Conservation (phyloP, 2,113 vertebrate species). For the Phaetusa simplex region DNA sequence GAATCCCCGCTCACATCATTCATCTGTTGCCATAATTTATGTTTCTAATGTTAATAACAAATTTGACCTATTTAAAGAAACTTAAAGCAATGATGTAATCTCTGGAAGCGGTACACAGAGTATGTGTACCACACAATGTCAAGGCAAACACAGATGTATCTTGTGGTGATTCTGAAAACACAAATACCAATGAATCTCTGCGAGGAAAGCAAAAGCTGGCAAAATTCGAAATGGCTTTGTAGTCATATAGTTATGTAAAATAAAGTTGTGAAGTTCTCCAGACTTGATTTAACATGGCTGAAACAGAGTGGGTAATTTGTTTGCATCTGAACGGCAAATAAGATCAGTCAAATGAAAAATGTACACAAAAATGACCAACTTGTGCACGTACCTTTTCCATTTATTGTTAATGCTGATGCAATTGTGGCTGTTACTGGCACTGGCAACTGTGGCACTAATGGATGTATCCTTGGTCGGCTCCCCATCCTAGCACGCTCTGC, state of each 20-base stretch:
- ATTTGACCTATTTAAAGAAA: background rate
- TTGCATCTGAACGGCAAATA: background rate
- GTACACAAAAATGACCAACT: background rate
- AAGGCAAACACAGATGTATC: background rate
- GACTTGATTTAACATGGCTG: background rate
- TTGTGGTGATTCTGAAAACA: slow-evolving; percentile 7
- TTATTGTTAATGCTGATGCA: slow-evolving; percentile 80
- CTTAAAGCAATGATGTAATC: background rate
- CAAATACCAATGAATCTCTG: background rate
- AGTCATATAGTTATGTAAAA: background rate
- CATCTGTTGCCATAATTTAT: background rate
- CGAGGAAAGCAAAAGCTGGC: background rate
- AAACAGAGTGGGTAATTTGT: background rate
- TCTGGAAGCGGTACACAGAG: background rate
- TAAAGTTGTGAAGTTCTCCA: background rate
- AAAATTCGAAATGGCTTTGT: background rate
- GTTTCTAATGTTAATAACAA: background rate
- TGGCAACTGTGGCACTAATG: slow-evolving; percentile 75
- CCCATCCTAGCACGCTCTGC: slow-evolving; percentile 95
- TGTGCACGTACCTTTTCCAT: slow-evolving; percentile 82
- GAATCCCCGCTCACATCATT: background rate
- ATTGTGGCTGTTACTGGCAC: slow-evolving; percentile 83
- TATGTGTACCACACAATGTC: background rate
- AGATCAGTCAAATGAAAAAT: background rate
- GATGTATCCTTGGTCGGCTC: slow-evolving; percentile 86